Evolutionary conservation across 2,888 invertebrate species (phyloP), one percentile per base, ranked within the genome.

Genomic region (Lasioglossum zephyrum): DNA sequence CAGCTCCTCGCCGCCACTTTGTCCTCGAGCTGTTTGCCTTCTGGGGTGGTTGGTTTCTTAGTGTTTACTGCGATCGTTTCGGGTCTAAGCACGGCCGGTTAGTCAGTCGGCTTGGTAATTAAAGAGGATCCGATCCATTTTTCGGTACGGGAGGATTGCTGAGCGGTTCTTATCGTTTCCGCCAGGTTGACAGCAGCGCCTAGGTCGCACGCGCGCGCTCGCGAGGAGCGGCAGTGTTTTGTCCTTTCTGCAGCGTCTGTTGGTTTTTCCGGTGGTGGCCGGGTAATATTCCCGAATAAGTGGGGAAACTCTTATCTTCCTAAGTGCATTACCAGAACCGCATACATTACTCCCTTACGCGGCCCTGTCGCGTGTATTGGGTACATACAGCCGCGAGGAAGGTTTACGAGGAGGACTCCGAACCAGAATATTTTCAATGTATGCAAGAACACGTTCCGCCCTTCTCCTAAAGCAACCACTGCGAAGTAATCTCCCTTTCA

Each of bases 371-470:
- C 90, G 77, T 84, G 89, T 89, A 90, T 91, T 89, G 91, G 87
- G 91, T 90, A 91, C 91, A 91, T 91, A 91, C 49, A 90, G 88
- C 89, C 80, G 80, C 86, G 85, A 22, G 78, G 85, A 73, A 86
- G 85, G 83, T 91, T 91, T 91, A 91, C 84, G 91, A 89, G 82
- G 74, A 91, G 92, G 79, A 57, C 84, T 91, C 90, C 75, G 88
- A 92, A 90, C 83, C 87, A 87, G 92, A 92, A 92, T 92, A 90
- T 92, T 91, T 92, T 92, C 91, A 92, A 92, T 92, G 92, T 93
- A 94, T 94, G 93, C 93, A 92, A 89, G 92, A 92, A 93, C 94
- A 94, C 94, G 94, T 92, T 91, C 88, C 90, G 87, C 89, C 90
- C 92, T 90, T 93, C 91, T 91, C 91, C 89, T 88, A 86, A 88